Base-by-base conservation (phyloP, 2,797 vertebrate genomes). In the Scyliorhinus canicula region DNA sequence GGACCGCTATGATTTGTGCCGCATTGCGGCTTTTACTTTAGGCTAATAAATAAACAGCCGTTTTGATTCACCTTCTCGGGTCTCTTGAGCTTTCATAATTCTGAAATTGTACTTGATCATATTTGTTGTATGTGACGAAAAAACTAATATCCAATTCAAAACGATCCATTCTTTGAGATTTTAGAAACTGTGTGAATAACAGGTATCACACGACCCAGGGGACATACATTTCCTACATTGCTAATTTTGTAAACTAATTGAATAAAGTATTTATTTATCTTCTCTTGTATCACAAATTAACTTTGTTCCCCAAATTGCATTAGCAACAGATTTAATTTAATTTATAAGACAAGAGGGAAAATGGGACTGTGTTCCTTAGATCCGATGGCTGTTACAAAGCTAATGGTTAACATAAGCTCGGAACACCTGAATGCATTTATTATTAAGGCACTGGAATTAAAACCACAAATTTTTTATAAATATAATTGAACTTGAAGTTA, bases 241-340 rank as follows among this genome's bases (percentile, higher is more conserved):
- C 44, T 50, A 69, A 93, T 93, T 50, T 93, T 67, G 40, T 93
- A 65, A 65, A 40, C 60, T 24, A 67, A 93, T 93, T 67, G 40
- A 24, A 93, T 26, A 57, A 35, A 8, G 35, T 90, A 35, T 35
- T 21, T 57, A 7, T n/a, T 82, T 71, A 31, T 93, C 3, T 69
- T 93, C 26, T 2, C 35, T 60, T 19, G 19, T 40, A 24, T 35
- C 24, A 9, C 65, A 44, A 93, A 69, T 93, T 93, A 50, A 93
- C 50, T 69, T 69, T 31, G 65, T 47, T 50, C 40, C 44, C 91
- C 69, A 93, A 60, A 93, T 67, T 71, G 47, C 28, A 93, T 93
- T 71, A 67, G 60, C 35, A 69, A 35, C 26, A 47, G 40, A 69
- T 47, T 47, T 93, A 3, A 93, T 47, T 93, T 47, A 50, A 24